A percentile compares a stretch with the other conserved stretches of the same genome.
These are phyloP conservation scores for Rotaria magnacalcarata DNA, from an alignment of 2,888 invertebrate genomes.

Conservation along the genomic window DNA sequence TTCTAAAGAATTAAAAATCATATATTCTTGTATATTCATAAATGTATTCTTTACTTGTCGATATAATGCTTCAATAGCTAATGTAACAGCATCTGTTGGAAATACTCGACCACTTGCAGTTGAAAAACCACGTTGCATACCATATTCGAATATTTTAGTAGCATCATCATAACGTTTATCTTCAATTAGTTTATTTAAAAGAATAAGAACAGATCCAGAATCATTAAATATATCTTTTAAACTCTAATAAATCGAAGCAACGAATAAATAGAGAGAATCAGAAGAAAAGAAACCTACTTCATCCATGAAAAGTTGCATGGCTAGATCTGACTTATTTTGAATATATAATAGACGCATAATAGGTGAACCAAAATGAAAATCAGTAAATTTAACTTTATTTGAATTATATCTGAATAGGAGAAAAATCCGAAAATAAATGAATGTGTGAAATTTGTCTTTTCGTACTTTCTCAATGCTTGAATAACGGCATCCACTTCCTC, in stretches of 20 bases:
- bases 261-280: background rate
- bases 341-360: slow-evolving; percentile 19
- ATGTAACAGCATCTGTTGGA: slow-evolving; percentile 32
- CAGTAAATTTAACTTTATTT: background rate
- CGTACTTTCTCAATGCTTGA: slow-evolving; percentile 9
- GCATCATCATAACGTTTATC: slow-evolving; percentile 23
- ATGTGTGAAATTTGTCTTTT: too few species aligned
- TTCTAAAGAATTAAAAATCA: background rate
- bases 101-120: background rate
- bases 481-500: background rate
- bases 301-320: slow-evolving; percentile 3
- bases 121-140: slow-evolving; percentile 7
- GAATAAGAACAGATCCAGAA: slow-evolving; percentile 5
- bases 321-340: background rate
- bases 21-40: background rate
- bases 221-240: background rate
- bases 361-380: slow-evolving; percentile 33
- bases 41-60: background rate
- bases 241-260: background rate
- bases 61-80: slow-evolving; percentile 18
- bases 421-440: background rate
- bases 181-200: slow-evolving; percentile 33
- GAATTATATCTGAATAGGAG: background rate
- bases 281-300: background rate
- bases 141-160: slow-evolving; percentile 32